Percentiles rank a stretch among this genome's conserved stretches.
These are phyloP conservation scores for Stichodactyla mertensii DNA, from an alignment of 64 coral and sea anemone genomes.

Conservation along the genomic window DNA sequence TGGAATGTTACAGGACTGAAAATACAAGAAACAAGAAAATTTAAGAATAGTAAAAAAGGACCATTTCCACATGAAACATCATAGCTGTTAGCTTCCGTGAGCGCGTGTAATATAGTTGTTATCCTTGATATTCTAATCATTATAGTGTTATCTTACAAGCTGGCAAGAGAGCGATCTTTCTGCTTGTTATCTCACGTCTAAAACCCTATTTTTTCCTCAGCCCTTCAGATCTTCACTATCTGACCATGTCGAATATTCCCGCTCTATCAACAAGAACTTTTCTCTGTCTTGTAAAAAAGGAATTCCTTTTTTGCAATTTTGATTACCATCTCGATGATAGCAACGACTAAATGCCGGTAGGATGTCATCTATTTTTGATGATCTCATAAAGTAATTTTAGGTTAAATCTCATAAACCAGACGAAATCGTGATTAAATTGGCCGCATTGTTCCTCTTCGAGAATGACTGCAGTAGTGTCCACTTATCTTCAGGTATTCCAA, in stretches of 20 bases:
- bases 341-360: not conserved
- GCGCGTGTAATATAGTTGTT: not conserved
- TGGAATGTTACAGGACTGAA: not conserved
- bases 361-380: conserved; percentile 14
- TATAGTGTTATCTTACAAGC: not conserved
- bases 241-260: not conserved
- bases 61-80: not conserved
- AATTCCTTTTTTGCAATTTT: not conserved
- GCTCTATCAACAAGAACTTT: not conserved
- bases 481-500: conserved; percentile 16
- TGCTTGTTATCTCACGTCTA: not conserved
- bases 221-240: not conserved
- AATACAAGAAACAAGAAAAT: not conserved
- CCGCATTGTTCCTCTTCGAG: not conserved
- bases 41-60: not conserved
- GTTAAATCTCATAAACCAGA: conserved; percentile 13
- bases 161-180: not conserved
- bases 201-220: not conserved
- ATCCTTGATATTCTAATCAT: not conserved
- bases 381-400: conserved; percentile 8
- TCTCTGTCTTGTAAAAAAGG: not conserved
- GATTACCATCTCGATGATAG: not conserved
- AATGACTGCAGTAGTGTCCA: not conserved
- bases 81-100: not conserved
- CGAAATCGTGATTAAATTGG: conserved; percentile 1